These are phyloP conservation scores for Mercenaria mercenaria DNA, from an alignment of 1,140 invertebrate species.

Conservation along the genomic window DNA sequence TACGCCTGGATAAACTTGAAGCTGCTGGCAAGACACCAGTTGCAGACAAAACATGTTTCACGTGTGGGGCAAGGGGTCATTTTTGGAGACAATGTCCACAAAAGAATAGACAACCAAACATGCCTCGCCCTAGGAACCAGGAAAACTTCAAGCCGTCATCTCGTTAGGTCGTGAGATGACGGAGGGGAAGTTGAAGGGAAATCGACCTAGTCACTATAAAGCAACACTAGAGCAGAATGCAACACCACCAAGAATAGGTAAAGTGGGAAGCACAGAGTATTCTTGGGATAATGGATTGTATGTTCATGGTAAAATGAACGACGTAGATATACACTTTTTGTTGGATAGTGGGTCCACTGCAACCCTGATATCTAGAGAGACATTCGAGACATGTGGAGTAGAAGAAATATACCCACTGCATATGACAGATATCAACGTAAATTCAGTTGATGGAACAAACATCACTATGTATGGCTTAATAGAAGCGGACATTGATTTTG, in stretches of 20 bases:
- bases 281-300: constrained; percentile 4
- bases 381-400: not conserved
- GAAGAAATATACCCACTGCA: too few relatives aligned
- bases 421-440: too few relatives aligned
- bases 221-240: not conserved
- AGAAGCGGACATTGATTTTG: not conserved
- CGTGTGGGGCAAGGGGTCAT: not conserved
- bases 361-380: constrained; percentile 2
- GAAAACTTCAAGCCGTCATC: not conserved
- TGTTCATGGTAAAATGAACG: not conserved
- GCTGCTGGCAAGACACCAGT: not conserved
- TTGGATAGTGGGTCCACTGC: not conserved
- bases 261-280: not conserved
- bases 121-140: not conserved
- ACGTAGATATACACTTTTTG: not conserved
- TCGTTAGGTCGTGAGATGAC: constrained; percentile 15
- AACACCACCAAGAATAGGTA: not conserved
- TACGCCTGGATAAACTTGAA: constrained; percentile 5
- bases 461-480: not conserved
- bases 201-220: not conserved
- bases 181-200: not conserved
- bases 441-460: not conserved
- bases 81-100: not conserved
- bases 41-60: not conserved
- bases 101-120: not conserved